These are phyloP conservation scores for Ametastegia equiseti DNA, from an alignment of 2,888 invertebrate species.

Conservation along the genomic window DNA sequence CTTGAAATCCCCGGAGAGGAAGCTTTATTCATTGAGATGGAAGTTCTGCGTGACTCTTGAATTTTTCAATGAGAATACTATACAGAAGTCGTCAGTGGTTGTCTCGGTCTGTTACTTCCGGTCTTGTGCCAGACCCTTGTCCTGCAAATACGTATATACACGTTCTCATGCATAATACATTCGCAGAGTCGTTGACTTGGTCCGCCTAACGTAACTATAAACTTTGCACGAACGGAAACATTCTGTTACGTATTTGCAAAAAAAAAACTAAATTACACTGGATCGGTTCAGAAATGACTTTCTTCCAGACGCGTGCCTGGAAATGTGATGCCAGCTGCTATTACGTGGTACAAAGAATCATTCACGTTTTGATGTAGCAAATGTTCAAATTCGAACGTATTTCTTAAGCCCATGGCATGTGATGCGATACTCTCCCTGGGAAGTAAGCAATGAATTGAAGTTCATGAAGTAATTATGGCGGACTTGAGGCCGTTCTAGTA, in stretches of 20 bases:
- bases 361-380: background rate
- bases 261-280: background rate
- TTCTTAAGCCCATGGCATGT: background rate
- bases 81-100: background rate
- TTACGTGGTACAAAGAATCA: background rate
- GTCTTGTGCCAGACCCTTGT: conserved; percentile 22
- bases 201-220: conserved; percentile 16
- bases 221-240: conserved; percentile 33
- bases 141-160: conserved; percentile 12
- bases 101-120: conserved; percentile 38
- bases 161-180: conserved; percentile 40
- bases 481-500: background rate
- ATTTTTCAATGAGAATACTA: conserved; percentile 20
- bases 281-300: background rate
- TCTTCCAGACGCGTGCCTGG: background rate
- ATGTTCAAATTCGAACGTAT: background rate
- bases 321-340: background rate
- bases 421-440: background rate
- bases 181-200: conserved; percentile 31
- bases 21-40: background rate
- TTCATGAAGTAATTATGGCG: background rate
- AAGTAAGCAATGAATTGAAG: background rate
- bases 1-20: background rate
- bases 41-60: conserved; percentile 12
- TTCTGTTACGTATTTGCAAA: conserved; percentile 19